These are phyloP conservation scores for Pseudocheirus occidentalis DNA, from an alignment of 2,797 vertebrate species.

Conservation along the genomic window DNA sequence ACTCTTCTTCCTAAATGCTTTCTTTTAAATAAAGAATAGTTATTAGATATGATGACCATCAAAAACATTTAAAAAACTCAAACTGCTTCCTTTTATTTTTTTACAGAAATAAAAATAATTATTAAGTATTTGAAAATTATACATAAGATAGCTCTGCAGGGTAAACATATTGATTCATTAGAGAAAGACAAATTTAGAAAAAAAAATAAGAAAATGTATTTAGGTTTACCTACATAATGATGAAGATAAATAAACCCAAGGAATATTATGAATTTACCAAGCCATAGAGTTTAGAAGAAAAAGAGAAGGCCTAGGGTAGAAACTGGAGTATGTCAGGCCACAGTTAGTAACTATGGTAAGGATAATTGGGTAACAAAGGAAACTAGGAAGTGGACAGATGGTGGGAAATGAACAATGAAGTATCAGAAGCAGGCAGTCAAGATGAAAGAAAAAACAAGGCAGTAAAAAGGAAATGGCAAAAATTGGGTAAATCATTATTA, in stretches of 20 bases:
- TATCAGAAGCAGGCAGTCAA: neutral
- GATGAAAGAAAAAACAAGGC: neutral
- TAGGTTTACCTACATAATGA: neutral
- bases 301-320: neutral
- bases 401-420: neutral
- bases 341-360: neutral
- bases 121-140: neutral
- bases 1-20: neutral
- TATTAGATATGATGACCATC: neutral
- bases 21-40: neutral
- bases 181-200: neutral
- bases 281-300: neutral
- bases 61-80: neutral
- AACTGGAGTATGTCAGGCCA: neutral
- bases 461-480: neutral
- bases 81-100: neutral
- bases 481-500: neutral
- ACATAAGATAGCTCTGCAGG: neutral
- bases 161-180: neutral
- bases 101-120: neutral
- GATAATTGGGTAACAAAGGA: neutral
- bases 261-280: neutral
- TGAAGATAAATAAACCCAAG: neutral
- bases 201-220: neutral
- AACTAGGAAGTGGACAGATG: neutral